Evolutionary conservation across 2,797 vertebrate genomes (phyloP), one percentile per base, ranked within the genome.

Genomic region (Coracias cyanogaster): DNA sequence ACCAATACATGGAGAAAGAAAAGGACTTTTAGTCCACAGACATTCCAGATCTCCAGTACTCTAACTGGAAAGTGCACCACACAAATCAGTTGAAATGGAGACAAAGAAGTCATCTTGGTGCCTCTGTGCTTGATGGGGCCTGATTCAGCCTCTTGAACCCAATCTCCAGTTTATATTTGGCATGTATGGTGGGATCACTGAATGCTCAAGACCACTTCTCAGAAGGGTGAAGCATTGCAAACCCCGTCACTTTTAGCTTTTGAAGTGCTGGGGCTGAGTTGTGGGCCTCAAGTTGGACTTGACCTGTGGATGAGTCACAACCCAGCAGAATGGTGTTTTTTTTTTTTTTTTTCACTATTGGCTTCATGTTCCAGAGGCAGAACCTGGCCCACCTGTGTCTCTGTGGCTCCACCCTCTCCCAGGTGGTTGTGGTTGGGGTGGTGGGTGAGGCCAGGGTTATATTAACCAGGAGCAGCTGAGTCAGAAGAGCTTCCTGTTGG

Each of bases 171-270:
- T 85, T 52, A 1, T 70, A 13, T 54, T 65, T 2, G 3, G 6
- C 39, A 28, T 0, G 1, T 10, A 15, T 29, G 5, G 2, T 15
- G 2, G 3, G 46, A 45, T 25, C 20, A 3, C 20, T 3, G 19
- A 28, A 18, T 6, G 21, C 21, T 48, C 31, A 12, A 35, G 35
- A 20, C 15, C 10, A 3, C n/a, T 55, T 82, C 15, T 69, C 2
- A 4, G 33, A 28, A 52, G 39, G 43, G 29, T 5, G 17, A 4
- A 57, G 21, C 39, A 10, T 2, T 28, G 33, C 66, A 35, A 24
- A 14, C 15, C 11, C 18, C 4, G 1, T 24, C 1, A 9, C 33
- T 80, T 48, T 60, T 33, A 43, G 51, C 39, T 71, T 41, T 28
- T 25, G 12, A 16, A 37, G 22, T 17, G 28, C 29, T 67, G 55